Base-by-base conservation (phyloP, 2,113 vertebrate genomes). In the Pygoscelis adeliae region DNA sequence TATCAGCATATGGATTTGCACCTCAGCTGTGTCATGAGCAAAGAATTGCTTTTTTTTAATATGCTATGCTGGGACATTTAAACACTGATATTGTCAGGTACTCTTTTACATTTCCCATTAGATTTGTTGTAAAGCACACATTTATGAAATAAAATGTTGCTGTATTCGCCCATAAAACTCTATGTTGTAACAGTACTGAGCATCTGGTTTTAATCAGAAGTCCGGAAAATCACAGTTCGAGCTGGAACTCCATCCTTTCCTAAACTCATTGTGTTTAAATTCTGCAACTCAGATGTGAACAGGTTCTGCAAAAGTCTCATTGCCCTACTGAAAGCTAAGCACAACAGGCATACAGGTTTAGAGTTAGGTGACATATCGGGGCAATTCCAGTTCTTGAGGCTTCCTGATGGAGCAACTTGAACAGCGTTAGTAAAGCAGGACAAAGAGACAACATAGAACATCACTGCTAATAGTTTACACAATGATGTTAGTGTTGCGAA, bases 141-240 rank as follows among this genome's bases (percentile, higher is more conserved):
- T 81, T 92, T 94, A 73, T 86, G 63, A 96, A 97, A 96, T 91
- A 95, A 97, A 94, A 94, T 93, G 95, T 90, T 87, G 72, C 73
- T 89, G 50, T 88, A 78, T 72, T 93, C 87, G 58, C 56, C 78
- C n/a, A 79, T 74, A 93, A 96, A 97, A 88, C 23, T 80, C 65
- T 17, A 7, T 77, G 44, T 77, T 90, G 34, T 82, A 96, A 84
- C 90, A 89, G 77, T 26, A 70, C 47, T 6, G 9, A 89, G 50
- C 89, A 96, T 96, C 92, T 97, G 87, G 85, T 77, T 96, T 97
- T 53, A 95, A 94, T 93, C 74, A 91, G 56, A 94, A 69, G 56
- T 69, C 80, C 86, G 91, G 90, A 96, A 97, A 96, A 85, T 89
- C 81, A 95, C 69, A 76, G 92, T 58, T 94, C 3, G 2, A 89